These are phyloP conservation scores for Stramonita haemastoma DNA, from an alignment of 2,888 invertebrate genomes.

Conservation along the genomic window DNA sequence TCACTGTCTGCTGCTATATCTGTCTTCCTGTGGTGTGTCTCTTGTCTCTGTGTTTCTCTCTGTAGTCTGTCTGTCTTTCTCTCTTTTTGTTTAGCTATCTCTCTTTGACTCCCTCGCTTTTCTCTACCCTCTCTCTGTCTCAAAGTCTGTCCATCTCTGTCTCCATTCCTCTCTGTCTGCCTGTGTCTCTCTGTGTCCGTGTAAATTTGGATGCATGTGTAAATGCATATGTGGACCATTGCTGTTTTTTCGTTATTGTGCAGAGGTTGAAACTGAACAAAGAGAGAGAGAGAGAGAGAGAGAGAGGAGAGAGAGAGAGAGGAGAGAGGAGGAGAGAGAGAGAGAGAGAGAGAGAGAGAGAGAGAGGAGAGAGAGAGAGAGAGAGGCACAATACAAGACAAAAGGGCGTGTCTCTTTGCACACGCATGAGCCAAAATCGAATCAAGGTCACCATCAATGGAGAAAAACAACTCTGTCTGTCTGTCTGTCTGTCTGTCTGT, in stretches of 20 bases:
- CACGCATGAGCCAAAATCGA: too few relatives aligned
- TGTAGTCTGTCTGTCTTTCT: neutral
- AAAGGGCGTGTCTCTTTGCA: too few relatives aligned
- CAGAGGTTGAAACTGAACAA: neutral
- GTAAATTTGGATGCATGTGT: neutral
- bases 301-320: neutral
- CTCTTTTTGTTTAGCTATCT: neutral
- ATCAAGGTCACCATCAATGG: too few relatives aligned
- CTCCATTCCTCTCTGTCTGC: neutral
- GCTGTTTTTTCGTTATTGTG: neutral
- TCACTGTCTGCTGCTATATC: neutral
- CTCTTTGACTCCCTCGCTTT: neutral
- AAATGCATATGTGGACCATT: neutral
- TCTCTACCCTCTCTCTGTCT: neutral
- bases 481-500: too few relatives aligned
- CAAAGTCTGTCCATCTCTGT: neutral
- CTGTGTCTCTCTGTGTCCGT: neutral
- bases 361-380: neutral
- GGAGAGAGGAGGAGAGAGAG: neutral
- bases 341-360: neutral
- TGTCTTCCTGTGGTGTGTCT: neutral
- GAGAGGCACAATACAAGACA: too few relatives aligned
- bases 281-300: neutral
- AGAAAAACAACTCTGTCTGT: too few relatives aligned
- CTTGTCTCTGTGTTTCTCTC: neutral